Percentiles rank a stretch among this genome's conserved stretches.
These are phyloP conservation scores for Yponomeuta plumbellus DNA, from an alignment of 2,888 invertebrate genomes.

Conservation along the genomic window DNA sequence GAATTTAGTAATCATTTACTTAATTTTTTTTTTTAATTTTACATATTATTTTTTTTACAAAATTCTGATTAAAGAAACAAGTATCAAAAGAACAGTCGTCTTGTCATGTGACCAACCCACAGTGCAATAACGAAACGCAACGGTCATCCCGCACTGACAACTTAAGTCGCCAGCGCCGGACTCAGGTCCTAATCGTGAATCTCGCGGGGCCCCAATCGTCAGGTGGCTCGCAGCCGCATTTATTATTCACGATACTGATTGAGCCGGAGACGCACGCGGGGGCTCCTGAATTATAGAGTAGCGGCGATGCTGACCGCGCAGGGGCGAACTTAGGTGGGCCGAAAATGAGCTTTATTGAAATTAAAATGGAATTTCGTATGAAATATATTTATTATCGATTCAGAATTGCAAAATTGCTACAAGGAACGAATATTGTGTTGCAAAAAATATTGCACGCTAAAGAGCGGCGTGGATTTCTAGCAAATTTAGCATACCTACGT, in stretches of 20 bases:
- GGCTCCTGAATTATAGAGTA: conserved; percentile 65
- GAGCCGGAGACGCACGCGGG: conserved; percentile 72
- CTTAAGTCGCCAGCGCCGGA: conserved; percentile 51
- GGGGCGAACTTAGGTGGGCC: conserved; percentile 28
- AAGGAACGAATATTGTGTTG: background rate
- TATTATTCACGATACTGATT: conserved; percentile 76
- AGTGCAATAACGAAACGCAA: background rate
- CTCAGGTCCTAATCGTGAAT: conserved; percentile 57
- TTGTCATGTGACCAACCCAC: too few relatives aligned
- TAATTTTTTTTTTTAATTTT: too few relatives aligned
- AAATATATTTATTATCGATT: too few relatives aligned
- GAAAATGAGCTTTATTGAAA: background rate
- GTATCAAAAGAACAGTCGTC: too few relatives aligned
- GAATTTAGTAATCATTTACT: too few relatives aligned
- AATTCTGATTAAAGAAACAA: too few relatives aligned
- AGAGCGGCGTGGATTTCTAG: too few relatives aligned
- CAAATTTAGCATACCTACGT: too few relatives aligned
- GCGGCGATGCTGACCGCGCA: conserved; percentile 47
- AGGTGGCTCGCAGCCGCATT: conserved; percentile 38
- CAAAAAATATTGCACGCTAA: background rate
- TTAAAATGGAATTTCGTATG: background rate
- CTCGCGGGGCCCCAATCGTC: conserved; percentile 62
- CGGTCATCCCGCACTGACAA: conserved; percentile 31
- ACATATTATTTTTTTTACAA: too few relatives aligned
- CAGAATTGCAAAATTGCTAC: background rate